Conservation (phyloP, 2,888 invertebrate species). For the Branchellion lobata region DNA sequence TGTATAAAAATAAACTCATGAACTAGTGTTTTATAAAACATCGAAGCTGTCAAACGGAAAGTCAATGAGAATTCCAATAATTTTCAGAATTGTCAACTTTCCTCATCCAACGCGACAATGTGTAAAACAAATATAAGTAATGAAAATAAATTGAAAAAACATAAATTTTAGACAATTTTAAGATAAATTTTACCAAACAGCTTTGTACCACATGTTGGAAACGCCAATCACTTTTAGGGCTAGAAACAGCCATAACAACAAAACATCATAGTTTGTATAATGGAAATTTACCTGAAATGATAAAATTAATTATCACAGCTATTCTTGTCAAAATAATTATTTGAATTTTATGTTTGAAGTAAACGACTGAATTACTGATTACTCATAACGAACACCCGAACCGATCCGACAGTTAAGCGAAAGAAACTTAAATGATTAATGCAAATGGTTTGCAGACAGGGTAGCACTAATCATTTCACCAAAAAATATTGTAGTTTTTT, state of each 20-base stretch:
- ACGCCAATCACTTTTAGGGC: background rate
- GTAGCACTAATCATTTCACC: background rate
- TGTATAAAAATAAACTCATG: too few species aligned
- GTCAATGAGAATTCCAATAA: too few species aligned
- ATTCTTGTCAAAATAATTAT: background rate
- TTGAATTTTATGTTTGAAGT: background rate
- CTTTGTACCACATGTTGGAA: too few species aligned
- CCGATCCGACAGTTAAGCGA: conserved; percentile 1
- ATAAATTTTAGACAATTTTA: too few species aligned
- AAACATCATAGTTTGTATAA: too few species aligned
- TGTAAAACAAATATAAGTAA: too few species aligned
- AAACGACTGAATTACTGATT: background rate
- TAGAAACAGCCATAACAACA: background rate
- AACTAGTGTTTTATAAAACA: too few species aligned
- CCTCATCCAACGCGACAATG: too few species aligned
- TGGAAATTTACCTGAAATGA: background rate
- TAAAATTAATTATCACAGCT: background rate
- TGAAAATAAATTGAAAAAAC: too few species aligned
- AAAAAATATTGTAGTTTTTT: background rate
- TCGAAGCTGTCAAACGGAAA: too few species aligned
- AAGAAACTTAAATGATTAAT: background rate
- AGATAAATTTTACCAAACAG: too few species aligned
- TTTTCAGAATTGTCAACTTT: too few species aligned
- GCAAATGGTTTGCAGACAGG: conserved; percentile 1
- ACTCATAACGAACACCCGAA: background rate